phyloP scores from a whole-genome alignment of 2,888 invertebrate genomes.

The Acanthococcus lagerstroemiae region DNA sequence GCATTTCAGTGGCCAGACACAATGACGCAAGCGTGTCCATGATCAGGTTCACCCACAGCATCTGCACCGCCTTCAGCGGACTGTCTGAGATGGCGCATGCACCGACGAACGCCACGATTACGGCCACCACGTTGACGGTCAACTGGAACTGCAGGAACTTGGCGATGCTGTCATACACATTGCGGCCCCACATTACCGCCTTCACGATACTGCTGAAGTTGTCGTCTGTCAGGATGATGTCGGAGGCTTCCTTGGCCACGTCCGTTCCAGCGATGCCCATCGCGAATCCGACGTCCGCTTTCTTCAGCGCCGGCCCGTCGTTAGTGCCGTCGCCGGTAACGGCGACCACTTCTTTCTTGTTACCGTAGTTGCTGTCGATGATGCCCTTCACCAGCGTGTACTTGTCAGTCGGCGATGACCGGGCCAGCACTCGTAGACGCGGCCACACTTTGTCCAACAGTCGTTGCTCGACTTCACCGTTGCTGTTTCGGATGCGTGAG shows the following conservation, averaged over 20 bases:
- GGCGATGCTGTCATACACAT: conserved; percentile 53
- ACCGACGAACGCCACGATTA: conserved; percentile 49
- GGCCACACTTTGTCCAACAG: conserved; percentile 51
- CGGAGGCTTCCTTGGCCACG: conserved; percentile 54
- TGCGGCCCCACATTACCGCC: conserved; percentile 54
- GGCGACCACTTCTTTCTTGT: conserved; percentile 49
- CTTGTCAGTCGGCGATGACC: conserved; percentile 51
- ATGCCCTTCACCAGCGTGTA: conserved; percentile 51
- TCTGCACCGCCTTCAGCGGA: conserved; percentile 47
- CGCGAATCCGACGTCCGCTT: conserved; percentile 51
- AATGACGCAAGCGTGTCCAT: conserved; percentile 53
- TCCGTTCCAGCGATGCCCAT: conserved; percentile 57
- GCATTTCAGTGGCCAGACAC: conserved; percentile 50
- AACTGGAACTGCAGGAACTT: conserved; percentile 54
- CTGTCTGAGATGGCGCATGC: conserved; percentile 41
- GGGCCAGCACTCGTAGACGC: conserved; percentile 47
- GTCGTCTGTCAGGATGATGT: conserved; percentile 52
- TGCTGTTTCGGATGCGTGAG: conserved; percentile 43
- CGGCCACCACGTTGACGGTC: conserved; percentile 52
- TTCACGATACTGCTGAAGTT: conserved; percentile 52
- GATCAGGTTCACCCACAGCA: conserved; percentile 53
- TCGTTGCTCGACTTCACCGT: conserved; percentile 45
- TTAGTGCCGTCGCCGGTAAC: conserved; percentile 54
- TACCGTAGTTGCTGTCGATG: conserved; percentile 47
- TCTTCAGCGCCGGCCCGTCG: conserved; percentile 51